Base-by-base conservation (phyloP, 2,888 invertebrate genomes). In the Spilarctia lutea region DNA sequence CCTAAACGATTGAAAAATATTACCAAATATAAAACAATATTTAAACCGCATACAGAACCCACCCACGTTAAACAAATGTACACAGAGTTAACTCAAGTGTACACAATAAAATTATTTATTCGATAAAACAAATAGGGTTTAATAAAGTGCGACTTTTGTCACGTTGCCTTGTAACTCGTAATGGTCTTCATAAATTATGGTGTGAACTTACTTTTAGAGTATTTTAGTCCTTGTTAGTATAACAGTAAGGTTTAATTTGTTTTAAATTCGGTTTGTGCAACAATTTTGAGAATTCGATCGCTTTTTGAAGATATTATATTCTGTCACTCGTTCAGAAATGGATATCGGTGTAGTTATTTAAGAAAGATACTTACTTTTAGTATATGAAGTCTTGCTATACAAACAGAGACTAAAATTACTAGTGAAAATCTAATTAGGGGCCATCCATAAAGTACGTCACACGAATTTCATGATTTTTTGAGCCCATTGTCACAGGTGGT, bases 81-180 rank as follows among this genome's bases (percentile, higher is more conserved):
- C 67, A 65, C 65, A 71, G 69, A 73, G 74, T 84, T 76, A 83
- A 84, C 68, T 70, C 77, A 73, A 80, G 80, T 77, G 78, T 78
- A 82, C 83, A 84, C 90, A 90, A 90, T 92, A 91, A 92, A 91
- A 92, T 91, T 91, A 94, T 93, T 92, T 92, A 91, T 91, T 89
- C 90, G 89, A 93, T 94, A 92, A 93, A 94, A 94, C 94, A 93
- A 94, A 94, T 94, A 93, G 87, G 85, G 84, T 90, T 87, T 87
- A 90, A 90, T 93, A 93, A 91, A 91, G 93, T 93, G 94, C 91
- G 91, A 94, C 88, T 93, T 94, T 94, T 94, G 93, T 94, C 94
- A 89, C 92, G 87, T 88, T 82, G 82, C 85, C 91, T 88, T 93
- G 93, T 92, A 87, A 86, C 79, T 81, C 78, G 86, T 94, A 93